A percentile compares a stretch with the other conserved stretches of the same genome.
phyloP scores from a whole-genome alignment of 1,140 invertebrate species.

The Mesaphorura yosii region DNA sequence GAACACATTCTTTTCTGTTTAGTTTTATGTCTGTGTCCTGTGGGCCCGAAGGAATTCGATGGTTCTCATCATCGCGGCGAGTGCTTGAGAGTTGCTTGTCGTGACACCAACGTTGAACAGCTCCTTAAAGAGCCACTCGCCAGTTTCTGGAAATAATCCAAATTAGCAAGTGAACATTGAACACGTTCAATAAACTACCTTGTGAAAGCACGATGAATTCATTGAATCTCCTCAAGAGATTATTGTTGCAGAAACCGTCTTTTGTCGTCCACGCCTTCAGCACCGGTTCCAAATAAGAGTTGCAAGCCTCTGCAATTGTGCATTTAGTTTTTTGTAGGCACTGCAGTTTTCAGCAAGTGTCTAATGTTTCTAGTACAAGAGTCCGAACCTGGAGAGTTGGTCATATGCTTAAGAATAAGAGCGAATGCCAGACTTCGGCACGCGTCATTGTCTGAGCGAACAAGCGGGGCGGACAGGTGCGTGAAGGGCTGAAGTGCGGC shows the following conservation, averaged over 20 bases:
- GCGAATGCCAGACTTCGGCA: constrained; percentile 52
- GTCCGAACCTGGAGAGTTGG: constrained; percentile 46
- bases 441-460: constrained; percentile 50
- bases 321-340: constrained; percentile 27
- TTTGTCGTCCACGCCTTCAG: constrained; percentile 65
- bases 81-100: too few relatives aligned
- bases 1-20: too few relatives aligned
- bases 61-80: too few relatives aligned
- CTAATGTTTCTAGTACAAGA: constrained; percentile 6
- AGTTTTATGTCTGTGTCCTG: too few relatives aligned
- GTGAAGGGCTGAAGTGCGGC: constrained; percentile 52
- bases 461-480: constrained; percentile 48
- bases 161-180: background rate
- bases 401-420: constrained; percentile 51
- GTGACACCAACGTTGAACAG: too few relatives aligned
- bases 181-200: constrained; percentile 39
- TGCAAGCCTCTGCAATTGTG: constrained; percentile 37
- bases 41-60: too few relatives aligned
- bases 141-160: constrained; percentile 11
- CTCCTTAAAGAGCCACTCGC: too few relatives aligned
- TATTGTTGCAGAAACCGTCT: constrained; percentile 57
- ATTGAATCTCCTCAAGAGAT: constrained; percentile 66
- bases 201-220: constrained; percentile 70
- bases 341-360: background rate
- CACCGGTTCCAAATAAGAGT: constrained; percentile 55